A percentile compares a stretch with the other conserved stretches of the same genome.
Evolutionary conservation across 1,140 invertebrate genomes (phyloP).

Genomic region (Drosophila serrata): DNA sequence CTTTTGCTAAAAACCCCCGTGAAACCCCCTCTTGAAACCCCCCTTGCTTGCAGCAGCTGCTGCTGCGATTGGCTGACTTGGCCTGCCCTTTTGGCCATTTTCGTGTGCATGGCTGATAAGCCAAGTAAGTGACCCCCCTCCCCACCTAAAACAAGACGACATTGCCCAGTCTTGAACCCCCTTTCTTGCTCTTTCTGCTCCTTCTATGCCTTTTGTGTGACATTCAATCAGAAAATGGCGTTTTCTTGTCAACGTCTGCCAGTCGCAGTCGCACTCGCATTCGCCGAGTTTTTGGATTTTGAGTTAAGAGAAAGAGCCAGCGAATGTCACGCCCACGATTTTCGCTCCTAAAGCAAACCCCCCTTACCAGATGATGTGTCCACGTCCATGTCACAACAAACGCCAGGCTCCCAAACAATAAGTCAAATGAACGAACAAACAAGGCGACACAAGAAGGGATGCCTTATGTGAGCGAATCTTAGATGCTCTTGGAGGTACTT

Average conservation of each 20-base stretch:
- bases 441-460: slow-evolving; percentile 6
- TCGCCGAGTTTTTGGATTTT: slow-evolving; percentile 2
- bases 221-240: slow-evolving; percentile 85
- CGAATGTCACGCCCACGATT: slow-evolving; percentile 66
- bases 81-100: slow-evolving; percentile 78
- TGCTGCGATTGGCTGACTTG: slow-evolving; percentile 77
- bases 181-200: neutral
- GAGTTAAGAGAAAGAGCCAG: slow-evolving; percentile 17
- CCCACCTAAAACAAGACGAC: slow-evolving; percentile 35
- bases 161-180: slow-evolving; percentile 26
- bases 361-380: slow-evolving; percentile 19
- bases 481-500: slow-evolving; percentile 36
- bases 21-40: neutral
- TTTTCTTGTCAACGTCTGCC: slow-evolving; percentile 83
- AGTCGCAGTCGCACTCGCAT: slow-evolving; percentile 41
- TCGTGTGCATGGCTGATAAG: slow-evolving; percentile 78
- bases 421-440: slow-evolving; percentile 80
- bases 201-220: slow-evolving; percentile 66
- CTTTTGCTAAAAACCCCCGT: neutral
- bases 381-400: slow-evolving; percentile 65
- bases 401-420: slow-evolving; percentile 71
- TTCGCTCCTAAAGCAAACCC: neutral
- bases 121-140: slow-evolving; percentile 69
- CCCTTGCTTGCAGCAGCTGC: slow-evolving; percentile 39
- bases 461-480: slow-evolving; percentile 9